Evolutionary conservation across 2,888 invertebrate species (phyloP).

Genomic region (Crocallis elinguaria): DNA sequence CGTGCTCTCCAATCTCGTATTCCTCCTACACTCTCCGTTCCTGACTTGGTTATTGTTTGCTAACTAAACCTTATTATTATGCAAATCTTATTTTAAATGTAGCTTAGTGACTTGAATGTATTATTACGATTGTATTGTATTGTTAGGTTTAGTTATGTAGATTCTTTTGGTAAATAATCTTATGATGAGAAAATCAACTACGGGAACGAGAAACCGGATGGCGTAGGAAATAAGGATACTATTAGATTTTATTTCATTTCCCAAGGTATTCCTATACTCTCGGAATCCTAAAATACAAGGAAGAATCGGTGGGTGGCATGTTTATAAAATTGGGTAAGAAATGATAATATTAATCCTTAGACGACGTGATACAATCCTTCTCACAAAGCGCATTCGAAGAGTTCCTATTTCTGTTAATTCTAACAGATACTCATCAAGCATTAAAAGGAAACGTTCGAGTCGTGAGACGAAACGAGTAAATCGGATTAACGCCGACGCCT

Average conservation of each 20-base stretch:
- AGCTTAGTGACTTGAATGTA: slow-evolving; percentile 18
- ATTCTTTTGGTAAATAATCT: not conserved
- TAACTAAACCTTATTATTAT: slow-evolving; percentile 40
- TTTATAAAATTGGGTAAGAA: not conserved
- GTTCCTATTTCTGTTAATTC: slow-evolving; percentile 20
- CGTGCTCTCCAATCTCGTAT: slow-evolving; percentile 38
- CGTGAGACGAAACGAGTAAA: slow-evolving; percentile 64
- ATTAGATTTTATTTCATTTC: slow-evolving; percentile 10
- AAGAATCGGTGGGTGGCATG: not conserved
- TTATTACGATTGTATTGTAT: slow-evolving; percentile 6
- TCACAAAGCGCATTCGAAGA: not conserved
- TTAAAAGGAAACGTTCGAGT: slow-evolving; percentile 26
- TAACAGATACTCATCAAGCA: slow-evolving; percentile 13
- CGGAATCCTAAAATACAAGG: not conserved
- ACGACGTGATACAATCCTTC: slow-evolving; percentile 3
- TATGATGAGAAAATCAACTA: not conserved
- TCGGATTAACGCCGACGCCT: slow-evolving; percentile 66
- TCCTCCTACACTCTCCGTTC: slow-evolving; percentile 35
- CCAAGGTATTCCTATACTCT: too few relatives aligned
- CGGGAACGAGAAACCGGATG: not conserved
- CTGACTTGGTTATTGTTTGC: slow-evolving; percentile 49
- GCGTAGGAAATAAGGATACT: not conserved
- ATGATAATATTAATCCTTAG: not conserved
- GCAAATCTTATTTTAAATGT: slow-evolving; percentile 33
- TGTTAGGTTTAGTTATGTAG: not conserved